These are phyloP conservation scores for Gymnosoma rotundatum DNA, from an alignment of 2,888 invertebrate genomes.

Conservation along the genomic window DNA sequence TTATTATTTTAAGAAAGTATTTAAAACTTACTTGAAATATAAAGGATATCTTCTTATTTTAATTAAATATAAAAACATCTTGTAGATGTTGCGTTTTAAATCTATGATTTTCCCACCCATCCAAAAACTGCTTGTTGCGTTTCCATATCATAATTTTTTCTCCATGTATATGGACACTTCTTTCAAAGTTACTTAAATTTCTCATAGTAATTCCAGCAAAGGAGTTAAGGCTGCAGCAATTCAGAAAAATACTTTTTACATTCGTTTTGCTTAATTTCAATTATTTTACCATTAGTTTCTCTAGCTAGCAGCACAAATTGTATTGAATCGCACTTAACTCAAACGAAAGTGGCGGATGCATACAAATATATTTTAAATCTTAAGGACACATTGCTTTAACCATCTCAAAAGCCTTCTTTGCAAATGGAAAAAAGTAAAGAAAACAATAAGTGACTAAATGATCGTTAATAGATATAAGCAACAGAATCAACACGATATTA, in stretches of 20 bases:
- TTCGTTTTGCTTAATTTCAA: conserved; percentile 2
- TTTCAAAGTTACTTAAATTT: neutral
- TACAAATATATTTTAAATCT: neutral
- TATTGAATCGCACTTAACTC: neutral
- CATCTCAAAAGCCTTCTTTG: neutral
- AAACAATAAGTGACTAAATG: conserved; percentile 5
- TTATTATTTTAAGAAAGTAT: too few species aligned
- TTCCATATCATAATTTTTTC: neutral
- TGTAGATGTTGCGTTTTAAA: too few species aligned
- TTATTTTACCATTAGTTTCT: conserved; percentile 32
- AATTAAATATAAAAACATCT: too few species aligned
- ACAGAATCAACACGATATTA: conserved; percentile 40
- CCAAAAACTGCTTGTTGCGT: neutral
- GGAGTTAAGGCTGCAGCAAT: neutral
- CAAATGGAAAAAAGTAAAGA: conserved; percentile 7
- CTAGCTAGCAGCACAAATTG: conserved; percentile 22
- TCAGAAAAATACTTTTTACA: neutral
- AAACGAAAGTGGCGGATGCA: neutral
- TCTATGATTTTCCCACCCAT: too few species aligned
- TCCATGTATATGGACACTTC: neutral
- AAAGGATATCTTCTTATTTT: too few species aligned
- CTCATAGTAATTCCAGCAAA: neutral
- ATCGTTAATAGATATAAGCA: conserved; percentile 25
- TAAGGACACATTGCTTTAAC: neutral
- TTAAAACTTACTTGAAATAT: too few species aligned